Evolutionary conservation across 1,140 invertebrate species (phyloP).

Genomic region (Scaptomyza hsui): DNA sequence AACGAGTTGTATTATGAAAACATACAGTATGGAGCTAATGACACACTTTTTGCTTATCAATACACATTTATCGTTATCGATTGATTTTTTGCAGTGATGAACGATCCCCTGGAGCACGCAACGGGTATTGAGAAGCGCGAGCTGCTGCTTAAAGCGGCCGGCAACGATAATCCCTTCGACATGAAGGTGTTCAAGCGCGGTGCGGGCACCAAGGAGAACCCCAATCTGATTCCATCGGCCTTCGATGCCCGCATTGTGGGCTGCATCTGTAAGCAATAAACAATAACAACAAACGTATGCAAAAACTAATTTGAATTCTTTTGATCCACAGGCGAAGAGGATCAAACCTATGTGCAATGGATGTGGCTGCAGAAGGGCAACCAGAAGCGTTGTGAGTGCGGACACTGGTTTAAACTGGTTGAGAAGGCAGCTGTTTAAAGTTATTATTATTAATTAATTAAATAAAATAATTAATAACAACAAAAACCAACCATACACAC

Average conservation of each 20-base stretch:
- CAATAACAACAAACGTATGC: neutral
- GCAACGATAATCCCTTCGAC: slow-evolving; percentile 96
- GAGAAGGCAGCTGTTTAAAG: slow-evolving; percentile 88
- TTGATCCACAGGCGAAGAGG: slow-evolving; percentile 89
- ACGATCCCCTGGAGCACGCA: slow-evolving; percentile 95
- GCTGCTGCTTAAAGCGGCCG: slow-evolving; percentile 91
- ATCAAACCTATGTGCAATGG: slow-evolving; percentile 94
- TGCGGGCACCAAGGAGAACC: slow-evolving; percentile 92
- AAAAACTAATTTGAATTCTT: neutral
- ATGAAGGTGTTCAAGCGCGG: slow-evolving; percentile 92
- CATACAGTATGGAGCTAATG: slow-evolving; percentile 1
- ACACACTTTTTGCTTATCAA: slow-evolving; percentile 33
- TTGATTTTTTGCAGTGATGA: slow-evolving; percentile 86
- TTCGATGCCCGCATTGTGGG: slow-evolving; percentile 95
- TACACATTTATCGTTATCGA: slow-evolving; percentile 16
- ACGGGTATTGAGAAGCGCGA: slow-evolving; percentile 96
- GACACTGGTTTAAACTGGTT: slow-evolving; percentile 97
- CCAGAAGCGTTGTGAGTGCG: slow-evolving; percentile 96
- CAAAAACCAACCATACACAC: slow-evolving; percentile 50
- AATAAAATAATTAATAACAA: slow-evolving; percentile 80
- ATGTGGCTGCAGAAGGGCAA: slow-evolving; percentile 96
- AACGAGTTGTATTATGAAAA: slow-evolving; percentile 3
- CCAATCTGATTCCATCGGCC: slow-evolving; percentile 95
- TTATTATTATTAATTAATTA: slow-evolving; percentile 77
- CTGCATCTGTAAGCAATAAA: slow-evolving; percentile 93